Base-by-base conservation (phyloP, 2,797 vertebrate genomes). In the Gadopsis marmoratus region DNA sequence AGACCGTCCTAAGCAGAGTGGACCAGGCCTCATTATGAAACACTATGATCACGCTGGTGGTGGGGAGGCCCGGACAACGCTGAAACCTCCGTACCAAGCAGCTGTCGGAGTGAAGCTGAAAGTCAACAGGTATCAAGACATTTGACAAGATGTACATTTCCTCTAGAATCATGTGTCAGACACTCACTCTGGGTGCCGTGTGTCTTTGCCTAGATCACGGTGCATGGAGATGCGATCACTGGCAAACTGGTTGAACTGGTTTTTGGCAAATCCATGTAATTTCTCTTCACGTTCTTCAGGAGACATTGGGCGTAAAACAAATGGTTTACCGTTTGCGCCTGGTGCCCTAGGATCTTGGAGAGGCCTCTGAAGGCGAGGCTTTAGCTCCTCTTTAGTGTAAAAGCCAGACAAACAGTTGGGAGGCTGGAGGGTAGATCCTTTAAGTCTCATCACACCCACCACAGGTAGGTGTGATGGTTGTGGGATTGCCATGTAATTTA, bases 181-280 rank as follows among this genome's bases (percentile, higher is more conserved):
- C 21, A 84, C 97, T 96, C 89, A 97, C 96, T 96, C 96, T 4
- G 92, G 93, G 0, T 94, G 95, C 2, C 95, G 91, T 1, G 95
- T 96, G 89, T 97, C 96, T 0, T 94, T 92, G 3, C 96, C 96
- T 76, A 97, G 90, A 7, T 95, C 91, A 0, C 96, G 94, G 73
- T 97, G 96, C 41, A 97, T 89, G 26, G 96, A 97, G 76, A 97
- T 96, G 39, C 83, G 95, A 84, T 97, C 96, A 67, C 95, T 96
- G 88, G 95, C 96, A 74, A 95, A 97, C 89, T 96, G 96, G 43
- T 97, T 97, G 88, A 97, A 97, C 66, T 95, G 93, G 50, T 96
- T 95, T 74, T 94, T 97, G 43, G 89, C 86, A 2, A 93, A 93
- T 3, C 96, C 96, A 0, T 65, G 31, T 13, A 93, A 88, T 85